These are phyloP conservation scores for Progne subis DNA, from an alignment of 2,113 vertebrate species.

Conservation along the genomic window DNA sequence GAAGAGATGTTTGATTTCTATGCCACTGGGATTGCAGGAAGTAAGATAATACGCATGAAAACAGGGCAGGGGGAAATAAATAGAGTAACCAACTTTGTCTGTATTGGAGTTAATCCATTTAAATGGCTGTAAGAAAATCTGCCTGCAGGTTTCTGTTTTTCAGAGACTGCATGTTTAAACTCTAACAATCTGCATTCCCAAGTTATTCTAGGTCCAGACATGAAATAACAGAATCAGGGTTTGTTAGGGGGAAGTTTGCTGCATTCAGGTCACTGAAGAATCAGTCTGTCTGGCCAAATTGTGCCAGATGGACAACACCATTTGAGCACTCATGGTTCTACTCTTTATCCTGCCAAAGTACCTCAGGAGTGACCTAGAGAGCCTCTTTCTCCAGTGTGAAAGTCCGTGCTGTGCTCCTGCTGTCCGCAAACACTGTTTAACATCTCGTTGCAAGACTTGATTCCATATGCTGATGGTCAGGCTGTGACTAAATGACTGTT, in stretches of 20 bases:
- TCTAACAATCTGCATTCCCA: background rate
- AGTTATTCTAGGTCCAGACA: background rate
- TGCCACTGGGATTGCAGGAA: background rate
- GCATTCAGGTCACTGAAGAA: background rate
- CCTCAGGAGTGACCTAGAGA: background rate
- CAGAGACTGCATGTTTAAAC: background rate
- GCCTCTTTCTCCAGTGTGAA: background rate
- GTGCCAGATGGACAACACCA: background rate
- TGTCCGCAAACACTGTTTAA: background rate
- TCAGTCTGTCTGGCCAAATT: background rate
- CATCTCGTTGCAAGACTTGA: background rate
- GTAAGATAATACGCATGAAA: background rate
- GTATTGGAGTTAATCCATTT: background rate
- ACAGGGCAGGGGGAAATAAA: background rate
- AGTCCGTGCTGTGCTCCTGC: background rate
- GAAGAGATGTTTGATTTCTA: background rate
- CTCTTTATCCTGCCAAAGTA: background rate
- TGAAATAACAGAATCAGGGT: background rate
- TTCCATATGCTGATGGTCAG: background rate
- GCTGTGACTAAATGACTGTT: constrained; percentile 8
- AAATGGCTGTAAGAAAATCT: background rate
- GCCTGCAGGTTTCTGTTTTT: background rate
- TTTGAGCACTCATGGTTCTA: background rate
- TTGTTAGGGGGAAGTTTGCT: background rate
- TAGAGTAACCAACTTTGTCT: background rate